These are phyloP conservation scores for Syncerus caffer DNA, from an alignment of 2,797 vertebrate species.

Conservation along the genomic window DNA sequence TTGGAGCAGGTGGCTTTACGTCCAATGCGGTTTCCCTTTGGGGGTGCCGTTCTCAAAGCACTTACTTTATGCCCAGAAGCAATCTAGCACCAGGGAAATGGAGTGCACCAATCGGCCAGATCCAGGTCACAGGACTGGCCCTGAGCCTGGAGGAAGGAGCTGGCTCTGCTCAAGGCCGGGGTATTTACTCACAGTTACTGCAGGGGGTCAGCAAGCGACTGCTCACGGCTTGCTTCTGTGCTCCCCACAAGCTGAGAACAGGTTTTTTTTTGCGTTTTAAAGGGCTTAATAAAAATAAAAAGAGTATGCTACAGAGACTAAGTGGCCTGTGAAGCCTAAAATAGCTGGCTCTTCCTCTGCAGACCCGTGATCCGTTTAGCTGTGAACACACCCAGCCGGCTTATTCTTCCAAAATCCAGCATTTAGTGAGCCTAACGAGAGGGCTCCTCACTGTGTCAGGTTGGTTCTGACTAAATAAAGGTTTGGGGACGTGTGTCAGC, in stretches of 20 bases:
- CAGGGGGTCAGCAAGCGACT: not conserved
- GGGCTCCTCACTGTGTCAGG: not conserved
- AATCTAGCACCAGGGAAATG: not conserved
- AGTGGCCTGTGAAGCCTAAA: not conserved
- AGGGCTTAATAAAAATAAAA: not conserved
- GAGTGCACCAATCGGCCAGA: not conserved
- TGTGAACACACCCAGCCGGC: not conserved
- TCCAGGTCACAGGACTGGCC: not conserved
- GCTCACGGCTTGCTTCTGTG: not conserved
- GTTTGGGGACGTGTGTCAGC: not conserved
- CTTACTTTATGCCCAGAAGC: not conserved
- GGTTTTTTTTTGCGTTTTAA: not conserved
- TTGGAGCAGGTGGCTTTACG: not conserved
- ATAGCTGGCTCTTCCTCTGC: not conserved
- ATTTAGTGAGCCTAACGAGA: not conserved
- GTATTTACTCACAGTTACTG: not conserved
- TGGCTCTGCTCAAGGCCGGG: accelerated
- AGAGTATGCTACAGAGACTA: not conserved
- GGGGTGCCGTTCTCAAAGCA: not conserved
- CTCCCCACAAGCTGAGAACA: not conserved
- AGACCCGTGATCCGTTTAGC: not conserved
- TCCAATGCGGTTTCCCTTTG: not conserved
- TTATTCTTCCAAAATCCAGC: not conserved
- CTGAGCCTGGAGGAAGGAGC: not conserved
- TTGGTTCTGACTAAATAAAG: not conserved